Conservation (phyloP, 53 echinoderm and acorn worm genomes). For the Mesocentrotus franciscanus region DNA sequence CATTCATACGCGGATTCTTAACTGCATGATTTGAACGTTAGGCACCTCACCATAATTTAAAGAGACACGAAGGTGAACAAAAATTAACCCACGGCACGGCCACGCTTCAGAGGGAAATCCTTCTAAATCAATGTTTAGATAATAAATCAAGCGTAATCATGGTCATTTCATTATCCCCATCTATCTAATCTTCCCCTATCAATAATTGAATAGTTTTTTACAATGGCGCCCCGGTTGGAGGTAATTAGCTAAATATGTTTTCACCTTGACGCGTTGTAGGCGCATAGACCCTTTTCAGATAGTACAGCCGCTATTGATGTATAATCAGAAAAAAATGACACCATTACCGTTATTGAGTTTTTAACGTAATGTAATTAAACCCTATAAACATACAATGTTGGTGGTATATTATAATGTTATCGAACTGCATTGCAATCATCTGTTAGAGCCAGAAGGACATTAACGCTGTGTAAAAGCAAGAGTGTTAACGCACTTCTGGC, state of each 20-base stretch:
- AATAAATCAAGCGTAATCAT: slow-evolving; percentile 31
- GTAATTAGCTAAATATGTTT: slow-evolving; percentile 32
- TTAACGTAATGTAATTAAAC: not conserved
- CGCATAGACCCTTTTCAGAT: not conserved
- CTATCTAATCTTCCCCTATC: slow-evolving; percentile 21
- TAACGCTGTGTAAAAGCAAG: too few species aligned
- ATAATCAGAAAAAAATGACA: not conserved
- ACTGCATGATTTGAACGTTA: not conserved
- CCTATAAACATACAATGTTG: not conserved
- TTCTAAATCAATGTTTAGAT: slow-evolving; percentile 36
- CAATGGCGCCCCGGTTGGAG: not conserved
- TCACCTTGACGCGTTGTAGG: slow-evolving; percentile 1
- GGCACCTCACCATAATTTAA: not conserved
- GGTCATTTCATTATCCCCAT: slow-evolving; percentile 4
- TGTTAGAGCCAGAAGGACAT: too few species aligned
- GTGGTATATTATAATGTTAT: not conserved
- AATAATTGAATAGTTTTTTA: not conserved
- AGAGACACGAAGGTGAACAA: not conserved
- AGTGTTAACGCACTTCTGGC: too few species aligned
- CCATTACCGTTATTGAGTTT: not conserved
- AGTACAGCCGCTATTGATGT: not conserved
- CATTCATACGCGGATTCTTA: not conserved
- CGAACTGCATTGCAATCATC: not conserved
- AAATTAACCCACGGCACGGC: not conserved
- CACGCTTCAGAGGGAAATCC: not conserved